A percentile compares a stretch with the other conserved stretches of the same genome.
Conservation (phyloP, 1,140 invertebrate species). For the Drosophila nannoptera region DNA sequence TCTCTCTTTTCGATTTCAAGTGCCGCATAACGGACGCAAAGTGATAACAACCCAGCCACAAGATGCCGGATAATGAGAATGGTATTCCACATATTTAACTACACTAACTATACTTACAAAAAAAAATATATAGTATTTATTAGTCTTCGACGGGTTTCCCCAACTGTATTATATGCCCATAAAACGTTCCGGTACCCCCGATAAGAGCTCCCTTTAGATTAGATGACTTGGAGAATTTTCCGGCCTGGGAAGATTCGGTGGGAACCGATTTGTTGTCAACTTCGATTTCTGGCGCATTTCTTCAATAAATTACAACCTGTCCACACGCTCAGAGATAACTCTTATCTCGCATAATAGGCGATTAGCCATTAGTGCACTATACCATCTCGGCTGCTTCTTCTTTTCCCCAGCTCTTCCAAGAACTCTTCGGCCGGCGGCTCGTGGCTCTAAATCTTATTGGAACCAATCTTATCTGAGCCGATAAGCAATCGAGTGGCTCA, state of each 20-base stretch:
- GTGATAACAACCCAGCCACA: constrained; percentile 25
- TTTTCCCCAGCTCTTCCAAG: constrained; percentile 17
- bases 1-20: constrained; percentile 63
- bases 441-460: constrained; percentile 11
- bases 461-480: constrained; percentile 21
- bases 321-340: background rate
- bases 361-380: constrained; percentile 14
- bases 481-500: constrained; percentile 6
- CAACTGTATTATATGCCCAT: no score
- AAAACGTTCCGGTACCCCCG: no score
- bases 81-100: constrained; percentile 40
- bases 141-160: background rate
- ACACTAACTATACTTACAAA: background rate
- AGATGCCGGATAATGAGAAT: constrained; percentile 63
- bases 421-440: background rate
- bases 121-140: constrained; percentile 1
- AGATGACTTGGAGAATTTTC: no score
- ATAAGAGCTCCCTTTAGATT: no score
- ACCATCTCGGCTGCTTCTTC: background rate
- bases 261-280: background rate
- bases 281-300: background rate
- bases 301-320: background rate
- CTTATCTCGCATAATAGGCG: constrained; percentile 29
- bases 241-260: background rate
- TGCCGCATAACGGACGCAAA: constrained; percentile 61